These are phyloP conservation scores for Chiloscyllium plagiosum DNA, from an alignment of 2,113 vertebrate species.

Conservation along the genomic window DNA sequence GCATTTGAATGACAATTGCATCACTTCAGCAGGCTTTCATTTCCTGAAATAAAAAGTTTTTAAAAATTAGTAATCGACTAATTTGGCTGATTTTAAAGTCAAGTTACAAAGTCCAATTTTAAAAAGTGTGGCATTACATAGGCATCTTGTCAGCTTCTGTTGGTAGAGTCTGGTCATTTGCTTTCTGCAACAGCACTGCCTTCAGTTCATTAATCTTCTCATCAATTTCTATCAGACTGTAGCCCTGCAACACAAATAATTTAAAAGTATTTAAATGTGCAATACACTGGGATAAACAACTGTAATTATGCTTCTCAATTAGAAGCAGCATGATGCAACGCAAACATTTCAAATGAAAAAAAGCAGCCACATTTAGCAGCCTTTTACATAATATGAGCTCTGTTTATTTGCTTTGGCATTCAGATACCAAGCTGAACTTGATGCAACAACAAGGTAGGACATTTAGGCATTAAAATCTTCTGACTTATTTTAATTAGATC, in stretches of 20 bases:
- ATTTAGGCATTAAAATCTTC: background rate
- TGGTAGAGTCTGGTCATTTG: constrained; percentile 54
- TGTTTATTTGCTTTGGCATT: background rate
- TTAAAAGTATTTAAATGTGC: constrained; percentile 18
- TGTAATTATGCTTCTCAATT: background rate
- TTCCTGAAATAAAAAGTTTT: constrained; percentile 17
- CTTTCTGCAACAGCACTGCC: constrained; percentile 81
- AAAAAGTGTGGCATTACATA: constrained; percentile 45
- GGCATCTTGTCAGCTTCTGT: constrained; percentile 62
- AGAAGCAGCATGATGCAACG: background rate
- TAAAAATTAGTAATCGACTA: background rate
- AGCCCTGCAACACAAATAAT: constrained; percentile 66
- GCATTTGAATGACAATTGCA: background rate
- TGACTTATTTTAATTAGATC: background rate
- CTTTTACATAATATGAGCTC: background rate
- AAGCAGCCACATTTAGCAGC: background rate
- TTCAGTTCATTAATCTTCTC: constrained; percentile 90
- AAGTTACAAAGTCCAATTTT: background rate
- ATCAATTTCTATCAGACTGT: constrained; percentile 87
- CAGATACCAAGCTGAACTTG: background rate
- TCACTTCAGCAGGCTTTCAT: background rate
- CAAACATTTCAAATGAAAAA: constrained; percentile 20
- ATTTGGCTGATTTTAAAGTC: constrained; percentile 24
- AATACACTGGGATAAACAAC: background rate
- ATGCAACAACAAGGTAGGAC: background rate